Conservation (phyloP, 2,797 vertebrate genomes). For the Aeoliscus strigatus region DNA sequence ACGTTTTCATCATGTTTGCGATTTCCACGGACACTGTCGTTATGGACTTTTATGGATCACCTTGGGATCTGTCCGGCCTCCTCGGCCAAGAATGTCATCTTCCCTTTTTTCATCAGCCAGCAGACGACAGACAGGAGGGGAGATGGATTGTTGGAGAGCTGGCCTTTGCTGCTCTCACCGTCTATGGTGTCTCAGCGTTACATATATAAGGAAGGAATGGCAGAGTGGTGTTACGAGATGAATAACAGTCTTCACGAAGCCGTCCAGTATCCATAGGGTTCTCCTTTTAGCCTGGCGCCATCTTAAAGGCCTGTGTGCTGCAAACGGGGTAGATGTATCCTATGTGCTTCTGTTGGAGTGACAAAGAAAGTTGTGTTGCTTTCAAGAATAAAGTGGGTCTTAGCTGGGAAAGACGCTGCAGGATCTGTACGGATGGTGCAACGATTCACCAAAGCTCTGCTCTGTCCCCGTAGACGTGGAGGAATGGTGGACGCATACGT, state of each 20-base stretch:
- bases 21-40: conserved; percentile 38
- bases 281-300: too few relatives aligned
- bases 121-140: conserved; percentile 15
- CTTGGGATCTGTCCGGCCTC: conserved; percentile 19
- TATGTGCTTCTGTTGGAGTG: too few relatives aligned
- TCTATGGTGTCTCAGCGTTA: conserved; percentile 22
- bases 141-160: conserved; percentile 26
- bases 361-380: too few relatives aligned
- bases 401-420: too few relatives aligned
- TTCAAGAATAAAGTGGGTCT: too few relatives aligned
- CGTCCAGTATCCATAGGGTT: too few relatives aligned
- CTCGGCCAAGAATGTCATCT: conserved; percentile 43
- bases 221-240: conserved; percentile 32
- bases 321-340: too few relatives aligned
- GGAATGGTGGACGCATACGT: too few relatives aligned
- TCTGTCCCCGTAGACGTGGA: too few relatives aligned
- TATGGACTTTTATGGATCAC: conserved; percentile 25
- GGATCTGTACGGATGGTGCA: too few relatives aligned
- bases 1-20: conserved; percentile 30
- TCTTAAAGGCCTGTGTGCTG: too few relatives aligned
- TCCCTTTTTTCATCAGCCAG: conserved; percentile 16
- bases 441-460: too few relatives aligned
- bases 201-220: conserved; percentile 16
- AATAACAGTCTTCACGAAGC: conserved; percentile 25
- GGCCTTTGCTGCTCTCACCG: conserved; percentile 20